phyloP scores from a whole-genome alignment of 1,140 invertebrate species.

The Drosophila pallidifrons region DNA sequence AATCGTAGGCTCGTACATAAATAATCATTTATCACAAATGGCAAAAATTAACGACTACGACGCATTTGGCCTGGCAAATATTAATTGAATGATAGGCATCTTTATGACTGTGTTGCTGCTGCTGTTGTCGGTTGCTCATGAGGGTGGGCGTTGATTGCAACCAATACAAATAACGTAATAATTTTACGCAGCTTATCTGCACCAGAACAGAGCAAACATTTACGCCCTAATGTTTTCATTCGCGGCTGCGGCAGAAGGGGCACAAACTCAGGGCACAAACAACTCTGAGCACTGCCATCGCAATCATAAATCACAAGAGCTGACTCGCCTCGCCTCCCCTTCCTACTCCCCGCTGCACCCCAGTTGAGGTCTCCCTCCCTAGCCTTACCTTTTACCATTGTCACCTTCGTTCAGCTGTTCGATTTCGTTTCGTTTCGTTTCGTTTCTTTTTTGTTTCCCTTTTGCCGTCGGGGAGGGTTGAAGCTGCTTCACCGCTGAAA shows the following conservation, averaged over 20 bases:
- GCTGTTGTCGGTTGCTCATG: constrained; percentile 1
- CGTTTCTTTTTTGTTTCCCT: too few relatives aligned
- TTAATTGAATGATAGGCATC: constrained; percentile 84
- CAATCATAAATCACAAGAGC: constrained; percentile 70
- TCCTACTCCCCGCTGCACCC: not conserved
- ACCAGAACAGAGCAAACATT: constrained; percentile 85
- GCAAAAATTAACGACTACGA: constrained; percentile 55
- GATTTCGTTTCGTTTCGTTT: constrained; percentile 12
- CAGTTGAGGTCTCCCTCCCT: not conserved
- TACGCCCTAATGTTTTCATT: constrained; percentile 84
- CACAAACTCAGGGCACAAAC: not conserved
- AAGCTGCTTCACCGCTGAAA: constrained; percentile 12
- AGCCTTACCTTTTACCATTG: constrained; percentile 35
- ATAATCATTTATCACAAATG: constrained; percentile 49
- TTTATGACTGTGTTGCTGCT: constrained; percentile 59
- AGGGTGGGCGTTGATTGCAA: constrained; percentile 71
- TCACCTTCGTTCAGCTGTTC: constrained; percentile 73
- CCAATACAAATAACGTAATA: constrained; percentile 85
- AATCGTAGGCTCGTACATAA: constrained; percentile 3
- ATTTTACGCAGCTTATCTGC: constrained; percentile 84
- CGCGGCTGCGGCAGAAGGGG: constrained; percentile 17
- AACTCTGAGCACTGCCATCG: constrained; percentile 63
- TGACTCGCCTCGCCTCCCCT: constrained; percentile 1
- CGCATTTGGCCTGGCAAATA: constrained; percentile 58
- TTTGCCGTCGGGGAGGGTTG: constrained; percentile 55